phyloP scores from a whole-genome alignment of 2,113 vertebrate species.

The Phyllostomus hastatus region DNA sequence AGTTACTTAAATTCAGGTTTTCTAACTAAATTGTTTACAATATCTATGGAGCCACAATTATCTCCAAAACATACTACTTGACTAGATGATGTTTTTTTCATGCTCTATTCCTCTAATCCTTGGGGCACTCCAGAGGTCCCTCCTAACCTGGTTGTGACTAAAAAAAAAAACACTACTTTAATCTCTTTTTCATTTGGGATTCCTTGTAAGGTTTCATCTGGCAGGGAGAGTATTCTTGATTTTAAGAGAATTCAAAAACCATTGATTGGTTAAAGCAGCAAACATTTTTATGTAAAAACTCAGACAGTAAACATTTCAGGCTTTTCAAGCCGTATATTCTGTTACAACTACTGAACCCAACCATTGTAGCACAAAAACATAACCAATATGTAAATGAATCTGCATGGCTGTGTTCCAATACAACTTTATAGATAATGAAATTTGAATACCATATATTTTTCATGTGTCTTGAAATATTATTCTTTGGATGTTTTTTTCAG shows the following conservation, averaged over 20 bases:
- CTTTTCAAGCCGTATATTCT: not conserved
- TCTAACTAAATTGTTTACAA: not conserved
- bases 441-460: slow-evolving; percentile 9
- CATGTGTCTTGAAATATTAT: not conserved
- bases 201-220: not conserved
- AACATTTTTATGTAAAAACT: not conserved
- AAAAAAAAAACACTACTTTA: not conserved
- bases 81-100: not conserved
- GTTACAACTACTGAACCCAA: not conserved
- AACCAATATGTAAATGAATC: not conserved
- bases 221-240: not conserved
- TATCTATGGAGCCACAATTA: not conserved
- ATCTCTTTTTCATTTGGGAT: not conserved
- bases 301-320: not conserved
- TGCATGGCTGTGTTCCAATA: not conserved
- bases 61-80: not conserved
- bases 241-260: not conserved
- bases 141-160: not conserved
- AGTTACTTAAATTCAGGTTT: not conserved
- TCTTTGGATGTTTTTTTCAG: not conserved
- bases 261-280: not conserved
- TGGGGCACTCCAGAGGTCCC: not conserved
- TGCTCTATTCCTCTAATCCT: not conserved
- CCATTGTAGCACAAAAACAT: not conserved
- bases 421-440: not conserved